Evolutionary conservation across 2,888 invertebrate genomes (phyloP), one percentile per base, ranked within the genome.

Genomic region (Gastracanthus pulcherrimus): DNA sequence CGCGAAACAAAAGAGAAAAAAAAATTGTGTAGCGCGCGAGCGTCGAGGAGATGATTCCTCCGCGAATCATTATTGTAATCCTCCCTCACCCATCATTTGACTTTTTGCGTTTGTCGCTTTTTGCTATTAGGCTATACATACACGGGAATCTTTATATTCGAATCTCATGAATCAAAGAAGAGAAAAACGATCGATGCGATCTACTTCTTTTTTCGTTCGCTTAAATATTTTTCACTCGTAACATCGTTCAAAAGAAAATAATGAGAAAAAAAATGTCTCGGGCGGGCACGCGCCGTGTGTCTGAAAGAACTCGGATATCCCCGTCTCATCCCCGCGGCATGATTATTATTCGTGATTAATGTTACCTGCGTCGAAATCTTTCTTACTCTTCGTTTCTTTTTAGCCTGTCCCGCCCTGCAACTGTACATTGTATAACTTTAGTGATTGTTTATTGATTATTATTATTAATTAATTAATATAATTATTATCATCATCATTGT

Each of bases 371-470:
- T 76, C 48, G 31, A 76, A 72, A 71, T 66, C 36, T 19, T 81
- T 70, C 64, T 70, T 60, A 62, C 41, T 78, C 26, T 64, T 70
- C 62, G 13, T 70, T 75, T 62, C 16, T 48, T 69, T 62, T 48
- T 67, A 51, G 29, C 13, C 55, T 38, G 11, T 23, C 31, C 58
- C 26, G 62, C n/a, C 26, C 72, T 34, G 51, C 67, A 76, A 62
- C 55, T 77, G 77, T 76, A 76, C 51, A 72, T 83, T 80, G 5
- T 83, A n/a, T n/a, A 78, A 58, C 45, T 31, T 69, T 77, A 81
- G 79, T 62, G 51, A 82, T 77, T 66, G 75, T 83, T 82, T 76
- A 72, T 69, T 34, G 36, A 77, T 66, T 80, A 76, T 76, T 38
- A 76, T 62, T 76, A 76, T 62, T 36, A 62, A 34, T 62, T 6